phyloP scores from a whole-genome alignment of 2,797 vertebrate species.

The Strix occidentalis region DNA sequence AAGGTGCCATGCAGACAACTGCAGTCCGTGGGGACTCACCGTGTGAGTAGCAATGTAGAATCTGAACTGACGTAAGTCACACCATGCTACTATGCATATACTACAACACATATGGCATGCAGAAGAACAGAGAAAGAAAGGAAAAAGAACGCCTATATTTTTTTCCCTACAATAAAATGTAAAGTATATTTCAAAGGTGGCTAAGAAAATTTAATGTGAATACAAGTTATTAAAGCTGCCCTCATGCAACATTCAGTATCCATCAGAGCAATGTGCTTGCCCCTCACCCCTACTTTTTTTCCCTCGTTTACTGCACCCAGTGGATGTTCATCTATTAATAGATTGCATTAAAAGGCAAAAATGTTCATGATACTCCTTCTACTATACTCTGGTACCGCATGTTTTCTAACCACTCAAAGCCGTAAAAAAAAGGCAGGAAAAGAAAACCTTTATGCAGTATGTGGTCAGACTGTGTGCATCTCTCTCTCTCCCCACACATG shows the following conservation, averaged over 20 bases:
- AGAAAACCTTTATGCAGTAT: neutral
- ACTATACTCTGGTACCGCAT: neutral
- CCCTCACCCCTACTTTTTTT: neutral
- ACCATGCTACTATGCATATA: neutral
- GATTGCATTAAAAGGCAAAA: neutral
- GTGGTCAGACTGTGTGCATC: neutral
- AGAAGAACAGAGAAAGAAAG: neutral
- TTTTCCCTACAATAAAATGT: neutral
- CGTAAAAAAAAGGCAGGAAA: fast-evolving
- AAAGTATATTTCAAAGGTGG: neutral
- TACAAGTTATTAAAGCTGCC: neutral
- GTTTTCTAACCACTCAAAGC: neutral
- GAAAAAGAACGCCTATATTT: neutral
- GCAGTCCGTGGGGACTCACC: fast-evolving
- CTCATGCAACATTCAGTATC: neutral
- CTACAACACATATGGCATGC: neutral
- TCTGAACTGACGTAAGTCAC: neutral
- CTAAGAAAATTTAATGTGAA: neutral
- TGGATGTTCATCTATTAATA: neutral
- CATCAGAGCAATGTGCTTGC: neutral
- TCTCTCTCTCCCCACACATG: neutral
- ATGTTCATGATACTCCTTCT: neutral
- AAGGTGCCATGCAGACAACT: neutral
- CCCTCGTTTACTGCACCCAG: neutral
- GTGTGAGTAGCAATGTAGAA: fast-evolving